phyloP scores from a whole-genome alignment of 1,140 invertebrate genomes.

The Drepana arcuata region DNA sequence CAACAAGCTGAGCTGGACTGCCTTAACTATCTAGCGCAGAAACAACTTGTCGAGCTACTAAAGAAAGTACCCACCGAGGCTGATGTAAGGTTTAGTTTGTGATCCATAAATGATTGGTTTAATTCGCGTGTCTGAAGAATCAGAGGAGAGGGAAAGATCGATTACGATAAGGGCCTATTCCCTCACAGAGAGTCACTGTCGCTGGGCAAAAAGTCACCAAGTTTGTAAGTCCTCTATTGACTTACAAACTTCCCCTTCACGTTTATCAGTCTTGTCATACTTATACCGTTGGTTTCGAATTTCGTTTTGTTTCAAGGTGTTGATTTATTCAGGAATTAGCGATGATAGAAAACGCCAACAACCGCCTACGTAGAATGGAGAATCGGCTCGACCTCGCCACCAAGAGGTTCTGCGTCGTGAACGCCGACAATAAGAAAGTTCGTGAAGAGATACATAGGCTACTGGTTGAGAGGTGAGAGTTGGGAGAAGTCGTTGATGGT shows the following conservation, averaged over 20 bases:
- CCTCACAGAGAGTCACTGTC: too few relatives aligned
- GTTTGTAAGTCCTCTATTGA: too few relatives aligned
- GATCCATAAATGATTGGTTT: not conserved
- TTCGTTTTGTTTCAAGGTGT: too few relatives aligned
- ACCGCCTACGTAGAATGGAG: constrained; percentile 69
- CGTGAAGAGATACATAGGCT: constrained; percentile 82
- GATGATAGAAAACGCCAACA: constrained; percentile 57
- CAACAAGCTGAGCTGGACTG: constrained; percentile 54
- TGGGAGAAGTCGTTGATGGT: too few relatives aligned
- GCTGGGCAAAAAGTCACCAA: too few relatives aligned
- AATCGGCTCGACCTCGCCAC: constrained; percentile 76
- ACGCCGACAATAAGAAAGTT: constrained; percentile 77
- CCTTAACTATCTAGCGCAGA: constrained; percentile 56
- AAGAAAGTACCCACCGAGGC: constrained; percentile 58
- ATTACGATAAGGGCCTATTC: too few relatives aligned
- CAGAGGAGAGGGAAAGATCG: too few relatives aligned
- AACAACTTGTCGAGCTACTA: constrained; percentile 45
- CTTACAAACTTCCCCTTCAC: too few relatives aligned
- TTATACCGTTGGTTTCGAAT: too few relatives aligned
- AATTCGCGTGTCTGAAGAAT: too few relatives aligned
- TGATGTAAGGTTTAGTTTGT: constrained; percentile 30
- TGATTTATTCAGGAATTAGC: constrained; percentile 53
- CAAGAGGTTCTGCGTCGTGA: constrained; percentile 77
- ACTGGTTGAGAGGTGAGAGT: constrained; percentile 75
- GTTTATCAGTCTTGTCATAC: too few relatives aligned